Evolutionary conservation across 2,113 vertebrate genomes (phyloP).

Genomic region (Orientallactaga bullata): DNA sequence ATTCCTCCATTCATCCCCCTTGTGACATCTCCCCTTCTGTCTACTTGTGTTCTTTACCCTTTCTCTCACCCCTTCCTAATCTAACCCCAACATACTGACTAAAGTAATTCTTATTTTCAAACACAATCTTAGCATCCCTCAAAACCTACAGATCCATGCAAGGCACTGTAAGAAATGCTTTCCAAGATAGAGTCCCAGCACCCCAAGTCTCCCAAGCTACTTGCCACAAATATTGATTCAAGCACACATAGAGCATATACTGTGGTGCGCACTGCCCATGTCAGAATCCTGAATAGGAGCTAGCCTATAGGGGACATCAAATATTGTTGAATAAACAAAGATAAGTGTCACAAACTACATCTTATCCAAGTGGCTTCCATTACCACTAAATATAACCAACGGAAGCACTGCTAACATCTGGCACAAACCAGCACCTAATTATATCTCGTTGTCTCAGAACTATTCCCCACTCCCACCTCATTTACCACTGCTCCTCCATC

Average conservation of each 20-base stretch:
- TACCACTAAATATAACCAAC: neutral
- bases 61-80: too few species aligned
- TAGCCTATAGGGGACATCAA: neutral
- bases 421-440: neutral
- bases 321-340: neutral
- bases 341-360: neutral
- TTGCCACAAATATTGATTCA: neutral
- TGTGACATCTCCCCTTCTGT: too few species aligned
- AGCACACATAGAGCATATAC: neutral
- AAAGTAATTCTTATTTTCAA: conserved; percentile 30
- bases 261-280: neutral
- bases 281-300: neutral
- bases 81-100: neutral
- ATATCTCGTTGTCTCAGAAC: neutral
- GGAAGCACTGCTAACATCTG: neutral
- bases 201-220: neutral
- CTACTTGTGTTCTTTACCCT: too few species aligned
- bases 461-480: neutral
- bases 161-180: neutral
- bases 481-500: neutral
- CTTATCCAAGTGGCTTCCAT: neutral
- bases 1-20: too few species aligned
- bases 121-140: conserved; percentile 18
- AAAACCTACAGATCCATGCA: neutral
- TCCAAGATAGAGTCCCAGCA: neutral